Evolutionary conservation across 2,888 invertebrate species (phyloP).

Genomic region (Dendrolimus pini): DNA sequence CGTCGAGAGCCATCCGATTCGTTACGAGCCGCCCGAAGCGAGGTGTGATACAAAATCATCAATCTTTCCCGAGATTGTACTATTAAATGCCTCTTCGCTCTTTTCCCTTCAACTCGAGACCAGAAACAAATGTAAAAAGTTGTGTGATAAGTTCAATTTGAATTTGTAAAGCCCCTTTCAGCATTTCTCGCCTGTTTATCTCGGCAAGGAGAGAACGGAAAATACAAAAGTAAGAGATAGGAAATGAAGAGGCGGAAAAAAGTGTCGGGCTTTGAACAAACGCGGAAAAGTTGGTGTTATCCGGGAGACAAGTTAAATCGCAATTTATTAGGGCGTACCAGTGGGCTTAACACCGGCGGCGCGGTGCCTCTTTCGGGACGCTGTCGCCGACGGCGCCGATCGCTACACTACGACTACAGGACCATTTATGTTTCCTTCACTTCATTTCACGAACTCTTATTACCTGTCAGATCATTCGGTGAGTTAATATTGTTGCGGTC

Average conservation of each 20-base stretch:
- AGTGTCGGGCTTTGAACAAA: constrained; percentile 74
- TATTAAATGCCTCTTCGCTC: constrained; percentile 76
- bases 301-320: constrained; percentile 76
- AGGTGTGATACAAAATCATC: constrained; percentile 78
- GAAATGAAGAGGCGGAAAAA: constrained; percentile 77
- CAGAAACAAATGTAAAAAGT: constrained; percentile 78
- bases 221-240: constrained; percentile 78
- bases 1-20: constrained; percentile 70
- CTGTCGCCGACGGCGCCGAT: constrained; percentile 10
- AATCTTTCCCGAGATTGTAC: constrained; percentile 75
- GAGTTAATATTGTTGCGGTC: neutral
- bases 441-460: neutral
- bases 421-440: neutral
- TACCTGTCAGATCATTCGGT: neutral
- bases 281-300: constrained; percentile 75
- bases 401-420: neutral
- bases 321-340: constrained; percentile 74
- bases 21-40: constrained; percentile 75
- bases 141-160: constrained; percentile 78
- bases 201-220: constrained; percentile 69
- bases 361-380: constrained; percentile 18
- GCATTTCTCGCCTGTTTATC: constrained; percentile 76
- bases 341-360: constrained; percentile 55
- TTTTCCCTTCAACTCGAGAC: constrained; percentile 71
- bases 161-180: constrained; percentile 78